Evolutionary conservation across 2,797 vertebrate genomes (phyloP).

Genomic region (Cirrhinus molitorella): DNA sequence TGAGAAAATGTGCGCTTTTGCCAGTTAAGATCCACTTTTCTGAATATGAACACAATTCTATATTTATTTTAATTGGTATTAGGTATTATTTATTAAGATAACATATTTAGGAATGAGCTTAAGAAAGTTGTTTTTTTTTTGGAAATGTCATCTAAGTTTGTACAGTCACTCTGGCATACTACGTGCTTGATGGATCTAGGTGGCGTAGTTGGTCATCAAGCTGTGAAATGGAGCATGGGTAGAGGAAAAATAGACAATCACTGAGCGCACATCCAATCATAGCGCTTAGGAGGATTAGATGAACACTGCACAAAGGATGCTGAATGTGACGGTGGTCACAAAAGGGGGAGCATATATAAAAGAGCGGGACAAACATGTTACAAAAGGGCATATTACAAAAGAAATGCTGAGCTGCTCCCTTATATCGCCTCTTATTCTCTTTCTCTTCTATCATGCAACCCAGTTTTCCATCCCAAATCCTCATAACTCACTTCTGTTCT

Average conservation of each 20-base stretch:
- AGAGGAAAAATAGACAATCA: slow-evolving; percentile 65
- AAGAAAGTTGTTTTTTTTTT: not conserved
- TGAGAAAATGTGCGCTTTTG: not conserved
- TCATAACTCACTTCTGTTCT: slow-evolving; percentile 56
- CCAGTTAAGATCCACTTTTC: not conserved
- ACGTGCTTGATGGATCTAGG: slow-evolving; percentile 15
- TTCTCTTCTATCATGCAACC: slow-evolving; percentile 36
- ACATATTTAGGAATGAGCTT: not conserved
- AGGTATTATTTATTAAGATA: not conserved
- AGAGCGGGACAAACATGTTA: slow-evolving; percentile 64
- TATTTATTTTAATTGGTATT: not conserved
- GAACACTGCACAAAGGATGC: slow-evolving; percentile 68
- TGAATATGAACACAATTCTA: not conserved
- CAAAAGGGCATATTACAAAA: slow-evolving; percentile 69
- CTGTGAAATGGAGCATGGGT: slow-evolving; percentile 37
- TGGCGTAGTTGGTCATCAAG: slow-evolving; percentile 26
- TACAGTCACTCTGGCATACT: slow-evolving; percentile 16
- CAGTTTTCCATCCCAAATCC: slow-evolving; percentile 38
- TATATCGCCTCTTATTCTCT: slow-evolving; percentile 39
- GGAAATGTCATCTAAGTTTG: too few relatives aligned
- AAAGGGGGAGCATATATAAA: slow-evolving; percentile 68
- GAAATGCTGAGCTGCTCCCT: slow-evolving; percentile 69
- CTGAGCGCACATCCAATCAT: slow-evolving; percentile 44
- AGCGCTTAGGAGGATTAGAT: slow-evolving; percentile 66
- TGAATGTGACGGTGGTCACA: slow-evolving; percentile 73